Percentiles rank a stretch among this genome's conserved stretches.
Conservation (phyloP, 2,797 vertebrate species). For the Parotocinclus haroldoi region DNA sequence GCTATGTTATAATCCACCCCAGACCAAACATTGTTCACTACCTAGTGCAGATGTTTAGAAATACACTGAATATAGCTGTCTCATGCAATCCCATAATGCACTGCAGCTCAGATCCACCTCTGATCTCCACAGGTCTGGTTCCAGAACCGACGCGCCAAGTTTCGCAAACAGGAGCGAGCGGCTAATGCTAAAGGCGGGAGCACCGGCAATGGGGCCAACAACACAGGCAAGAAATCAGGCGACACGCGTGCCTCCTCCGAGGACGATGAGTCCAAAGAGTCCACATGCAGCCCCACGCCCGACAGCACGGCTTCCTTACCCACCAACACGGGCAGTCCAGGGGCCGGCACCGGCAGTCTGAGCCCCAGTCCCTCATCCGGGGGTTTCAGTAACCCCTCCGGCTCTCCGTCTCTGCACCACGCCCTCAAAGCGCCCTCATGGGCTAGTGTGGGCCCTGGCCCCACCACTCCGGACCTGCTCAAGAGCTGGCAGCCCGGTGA, state of each 20-base stretch:
- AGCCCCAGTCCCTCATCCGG: slow-evolving; percentile 82
- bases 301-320: slow-evolving; percentile 94
- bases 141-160: slow-evolving; percentile 92
- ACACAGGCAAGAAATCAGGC: slow-evolving; percentile 71
- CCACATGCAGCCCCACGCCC: slow-evolving; percentile 91
- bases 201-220: slow-evolving; percentile 43
- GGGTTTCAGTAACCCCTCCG: slow-evolving; percentile 70
- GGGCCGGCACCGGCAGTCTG: slow-evolving; percentile 72
- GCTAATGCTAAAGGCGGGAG: slow-evolving; percentile 80
- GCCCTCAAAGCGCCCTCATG: slow-evolving; percentile 83
- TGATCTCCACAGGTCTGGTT: slow-evolving; percentile 83
- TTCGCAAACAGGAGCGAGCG: slow-evolving; percentile 89
- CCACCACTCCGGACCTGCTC: slow-evolving; percentile 81
- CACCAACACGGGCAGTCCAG: slow-evolving; percentile 79
- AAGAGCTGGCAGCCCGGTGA: slow-evolving; percentile 93
- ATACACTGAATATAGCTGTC: no score
- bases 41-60: no score
- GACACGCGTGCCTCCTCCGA: slow-evolving; percentile 86
- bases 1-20: no score
- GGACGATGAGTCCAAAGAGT: slow-evolving; percentile 93
- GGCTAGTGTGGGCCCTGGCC: slow-evolving; percentile 78
- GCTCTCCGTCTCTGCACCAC: slow-evolving; percentile 74
- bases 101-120: not conserved
- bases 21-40: no score
- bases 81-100: no score